Evolutionary conservation across 1,140 invertebrate species (phyloP).

Genomic region (Leptonema lineaticorne): DNA sequence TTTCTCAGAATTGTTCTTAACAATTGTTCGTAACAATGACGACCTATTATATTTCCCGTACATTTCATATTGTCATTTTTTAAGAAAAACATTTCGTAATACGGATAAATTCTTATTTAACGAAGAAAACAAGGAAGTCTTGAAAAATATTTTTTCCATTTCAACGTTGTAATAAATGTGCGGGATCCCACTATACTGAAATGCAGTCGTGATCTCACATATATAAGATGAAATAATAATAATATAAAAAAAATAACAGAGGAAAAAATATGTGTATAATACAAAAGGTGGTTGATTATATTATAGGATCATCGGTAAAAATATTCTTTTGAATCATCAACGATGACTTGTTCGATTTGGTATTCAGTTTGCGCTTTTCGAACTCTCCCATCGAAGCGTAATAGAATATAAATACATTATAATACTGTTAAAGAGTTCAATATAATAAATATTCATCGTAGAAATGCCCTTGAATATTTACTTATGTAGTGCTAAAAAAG

Average conservation of each 20-base stretch:
- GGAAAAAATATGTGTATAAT: neutral
- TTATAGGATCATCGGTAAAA: slow-evolving; percentile 1
- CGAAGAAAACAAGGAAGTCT: neutral
- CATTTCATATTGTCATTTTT: neutral
- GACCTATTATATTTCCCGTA: slow-evolving; percentile 11
- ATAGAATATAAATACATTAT: neutral
- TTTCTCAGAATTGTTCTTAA: slow-evolving; percentile 11
- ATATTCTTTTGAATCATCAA: slow-evolving; percentile 4
- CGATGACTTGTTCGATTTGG: neutral
- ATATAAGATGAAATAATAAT: neutral
- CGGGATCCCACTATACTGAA: too few relatives aligned
- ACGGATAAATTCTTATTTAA: slow-evolving; percentile 1
- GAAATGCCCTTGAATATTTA: neutral
- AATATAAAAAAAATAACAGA: neutral
- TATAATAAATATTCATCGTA: neutral
- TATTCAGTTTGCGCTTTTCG: neutral
- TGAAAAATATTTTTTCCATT: too few relatives aligned
- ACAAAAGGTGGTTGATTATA: neutral
- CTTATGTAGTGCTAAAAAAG: neutral
- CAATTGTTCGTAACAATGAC: slow-evolving; percentile 2
- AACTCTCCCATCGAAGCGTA: neutral
- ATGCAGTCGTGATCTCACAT: too few relatives aligned
- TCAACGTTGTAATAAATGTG: too few relatives aligned
- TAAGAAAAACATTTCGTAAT: slow-evolving; percentile 11
- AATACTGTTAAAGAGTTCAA: neutral